A percentile compares a stretch with the other conserved stretches of the same genome.
Conservation (phyloP, 2,113 vertebrate species). For the Oryzias woworae region DNA sequence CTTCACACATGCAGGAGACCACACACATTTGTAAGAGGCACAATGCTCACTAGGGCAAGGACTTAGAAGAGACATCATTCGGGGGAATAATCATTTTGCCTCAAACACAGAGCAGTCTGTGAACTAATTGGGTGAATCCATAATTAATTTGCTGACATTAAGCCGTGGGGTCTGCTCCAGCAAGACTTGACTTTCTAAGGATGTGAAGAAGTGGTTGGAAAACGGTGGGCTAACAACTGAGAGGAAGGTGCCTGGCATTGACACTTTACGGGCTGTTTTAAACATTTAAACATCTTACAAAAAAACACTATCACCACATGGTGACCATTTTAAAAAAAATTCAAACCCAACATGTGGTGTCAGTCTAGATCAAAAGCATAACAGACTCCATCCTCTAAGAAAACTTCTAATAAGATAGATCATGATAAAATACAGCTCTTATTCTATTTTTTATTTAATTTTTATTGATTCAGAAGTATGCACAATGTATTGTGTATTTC, state of each 20-base stretch:
- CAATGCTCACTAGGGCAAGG: constrained; percentile 41
- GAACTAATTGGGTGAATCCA: constrained; percentile 74
- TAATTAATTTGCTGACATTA: constrained; percentile 75
- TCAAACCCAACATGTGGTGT: no score
- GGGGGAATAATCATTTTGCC: constrained; percentile 61
- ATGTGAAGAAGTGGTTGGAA: constrained; percentile 34
- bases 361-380: no score
- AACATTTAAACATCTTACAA: constrained; percentile 47
- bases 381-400: no score
- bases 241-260: constrained; percentile 23
- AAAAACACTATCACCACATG: constrained; percentile 11
- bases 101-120: constrained; percentile 62
- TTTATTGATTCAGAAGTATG: no score
- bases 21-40: constrained; percentile 24
- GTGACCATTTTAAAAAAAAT: no score
- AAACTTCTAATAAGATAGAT: no score
- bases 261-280: constrained; percentile 20
- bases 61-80: constrained; percentile 53
- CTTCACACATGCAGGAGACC: constrained; percentile 19
- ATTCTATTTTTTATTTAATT: no score
- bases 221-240: constrained; percentile 44
- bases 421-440: no score
- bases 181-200: constrained; percentile 55
- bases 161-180: constrained; percentile 61
- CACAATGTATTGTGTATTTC: no score